These are phyloP conservation scores for Schizaphis graminum DNA, from an alignment of 2,888 invertebrate genomes.

Conservation along the genomic window DNA sequence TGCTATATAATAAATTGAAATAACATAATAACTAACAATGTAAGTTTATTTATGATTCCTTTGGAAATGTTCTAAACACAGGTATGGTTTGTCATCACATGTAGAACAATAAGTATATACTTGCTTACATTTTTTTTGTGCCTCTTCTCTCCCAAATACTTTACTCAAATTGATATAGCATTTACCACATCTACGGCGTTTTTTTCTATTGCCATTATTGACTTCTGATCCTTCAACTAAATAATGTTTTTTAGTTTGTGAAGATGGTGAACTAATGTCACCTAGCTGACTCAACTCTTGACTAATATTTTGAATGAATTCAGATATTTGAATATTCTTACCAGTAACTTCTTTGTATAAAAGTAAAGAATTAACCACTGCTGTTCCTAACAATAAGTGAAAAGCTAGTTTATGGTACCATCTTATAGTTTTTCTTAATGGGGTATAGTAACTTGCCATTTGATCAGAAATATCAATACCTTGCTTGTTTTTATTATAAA, in stretches of 20 bases:
- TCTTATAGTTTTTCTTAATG: not conserved
- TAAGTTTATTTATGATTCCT: too few species aligned
- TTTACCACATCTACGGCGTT: slow-evolving; percentile 25
- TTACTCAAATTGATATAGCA: slow-evolving; percentile 22
- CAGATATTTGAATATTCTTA: too few species aligned
- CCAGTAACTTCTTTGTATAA: not conserved
- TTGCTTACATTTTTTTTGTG: slow-evolving; percentile 25
- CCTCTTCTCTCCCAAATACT: slow-evolving; percentile 12
- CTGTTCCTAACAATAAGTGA: slow-evolving; percentile 10
- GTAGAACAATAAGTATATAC: slow-evolving; percentile 14
- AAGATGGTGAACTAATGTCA: not conserved
- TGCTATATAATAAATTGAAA: slow-evolving; percentile 5
- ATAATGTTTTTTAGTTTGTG: slow-evolving; percentile 28
- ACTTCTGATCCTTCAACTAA: slow-evolving; percentile 29
- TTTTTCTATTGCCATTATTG: slow-evolving; percentile 19
- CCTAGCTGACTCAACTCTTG: slow-evolving; percentile 17
- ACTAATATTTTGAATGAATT: slow-evolving; percentile 18
- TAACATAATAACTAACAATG: not conserved
- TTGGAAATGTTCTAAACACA: too few species aligned
- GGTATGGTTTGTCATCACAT: too few species aligned
- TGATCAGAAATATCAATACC: not conserved
- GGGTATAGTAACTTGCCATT: slow-evolving; percentile 1
- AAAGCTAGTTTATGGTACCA: slow-evolving; percentile 17
- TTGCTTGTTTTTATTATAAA: slow-evolving; percentile 1
- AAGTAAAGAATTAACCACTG: not conserved